Percentiles rank a stretch among this genome's conserved stretches.
Conservation (phyloP, 92 coral and sea anemone species). For the Phymanthus crucifer region DNA sequence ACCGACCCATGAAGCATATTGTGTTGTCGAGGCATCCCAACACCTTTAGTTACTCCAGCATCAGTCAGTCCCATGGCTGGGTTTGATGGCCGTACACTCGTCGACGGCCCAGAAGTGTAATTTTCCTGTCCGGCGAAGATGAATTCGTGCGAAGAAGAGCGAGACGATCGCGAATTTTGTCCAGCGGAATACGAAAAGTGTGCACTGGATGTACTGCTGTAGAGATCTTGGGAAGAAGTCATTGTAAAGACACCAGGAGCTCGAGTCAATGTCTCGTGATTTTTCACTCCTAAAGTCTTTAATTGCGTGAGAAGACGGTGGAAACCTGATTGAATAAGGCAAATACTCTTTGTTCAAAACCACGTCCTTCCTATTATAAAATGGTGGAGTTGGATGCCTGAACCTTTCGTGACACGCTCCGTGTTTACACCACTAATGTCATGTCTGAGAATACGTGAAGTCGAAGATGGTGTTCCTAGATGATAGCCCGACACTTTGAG, state of each 20-base stretch:
- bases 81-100: slow-evolving; percentile 79
- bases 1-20: slow-evolving; percentile 88
- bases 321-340: slow-evolving; percentile 73
- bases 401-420: slow-evolving; percentile 37
- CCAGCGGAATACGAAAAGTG: slow-evolving; percentile 73
- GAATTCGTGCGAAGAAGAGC: slow-evolving; percentile 82
- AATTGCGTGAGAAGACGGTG: slow-evolving; percentile 84
- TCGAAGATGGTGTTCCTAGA: background rate
- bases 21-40: slow-evolving; percentile 69
- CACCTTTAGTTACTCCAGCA: slow-evolving; percentile 58
- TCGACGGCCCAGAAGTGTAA: slow-evolving; percentile 53
- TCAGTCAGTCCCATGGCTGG: slow-evolving; percentile 65
- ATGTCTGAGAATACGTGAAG: slow-evolving; percentile 32
- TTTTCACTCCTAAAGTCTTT: slow-evolving; percentile 53
- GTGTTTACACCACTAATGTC: slow-evolving; percentile 29
- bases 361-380: slow-evolving; percentile 40
- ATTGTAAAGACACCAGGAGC: slow-evolving; percentile 67
- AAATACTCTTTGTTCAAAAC: slow-evolving; percentile 80
- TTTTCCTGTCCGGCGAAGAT: slow-evolving; percentile 76
- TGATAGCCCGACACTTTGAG: slow-evolving; percentile 6
- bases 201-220: slow-evolving; percentile 62
- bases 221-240: slow-evolving; percentile 81
- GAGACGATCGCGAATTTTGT: slow-evolving; percentile 78
- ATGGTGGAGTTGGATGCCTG: slow-evolving; percentile 24
- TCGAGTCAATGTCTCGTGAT: slow-evolving; percentile 57